A percentile compares a stretch with the other conserved stretches of the same genome.
These are phyloP conservation scores for Nasonia oneida DNA, from an alignment of 2,888 invertebrate species.

Conservation along the genomic window DNA sequence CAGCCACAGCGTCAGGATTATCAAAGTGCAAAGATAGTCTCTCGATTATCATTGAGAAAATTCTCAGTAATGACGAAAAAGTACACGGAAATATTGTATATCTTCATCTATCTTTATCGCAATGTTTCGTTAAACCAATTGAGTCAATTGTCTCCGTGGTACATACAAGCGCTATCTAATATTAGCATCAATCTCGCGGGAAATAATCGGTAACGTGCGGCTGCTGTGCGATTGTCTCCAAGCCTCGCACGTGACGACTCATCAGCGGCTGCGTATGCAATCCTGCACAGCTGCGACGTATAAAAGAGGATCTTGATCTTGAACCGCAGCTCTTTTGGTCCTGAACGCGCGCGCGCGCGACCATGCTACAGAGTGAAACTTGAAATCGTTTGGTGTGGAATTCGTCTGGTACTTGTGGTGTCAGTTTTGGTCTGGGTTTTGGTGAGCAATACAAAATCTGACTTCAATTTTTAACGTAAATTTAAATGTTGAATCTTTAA, in stretches of 20 bases:
- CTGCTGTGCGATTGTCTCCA: conserved; percentile 1
- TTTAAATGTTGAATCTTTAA: too few relatives aligned
- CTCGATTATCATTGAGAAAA: neutral
- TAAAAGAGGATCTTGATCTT: conserved; percentile 45
- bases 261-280: neutral
- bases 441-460: too few relatives aligned
- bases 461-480: too few relatives aligned
- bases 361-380: neutral
- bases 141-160: neutral
- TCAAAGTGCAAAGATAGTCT: neutral
- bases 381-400: neutral
- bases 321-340: conserved; percentile 33
- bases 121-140: neutral
- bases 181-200: conserved; percentile 35
- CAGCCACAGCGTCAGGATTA: neutral
- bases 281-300: neutral
- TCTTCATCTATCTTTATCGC: neutral
- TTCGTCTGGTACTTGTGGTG: neutral
- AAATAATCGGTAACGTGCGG: conserved; percentile 34
- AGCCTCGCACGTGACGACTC: conserved; percentile 12
- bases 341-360: neutral
- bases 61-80: neutral
- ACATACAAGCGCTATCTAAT: neutral
- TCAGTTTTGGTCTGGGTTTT: too few relatives aligned
- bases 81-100: neutral